A percentile compares a stretch with the other conserved stretches of the same genome.
Evolutionary conservation across 2,888 invertebrate genomes (phyloP).

Genomic region (Sicus ferrugineus): DNA sequence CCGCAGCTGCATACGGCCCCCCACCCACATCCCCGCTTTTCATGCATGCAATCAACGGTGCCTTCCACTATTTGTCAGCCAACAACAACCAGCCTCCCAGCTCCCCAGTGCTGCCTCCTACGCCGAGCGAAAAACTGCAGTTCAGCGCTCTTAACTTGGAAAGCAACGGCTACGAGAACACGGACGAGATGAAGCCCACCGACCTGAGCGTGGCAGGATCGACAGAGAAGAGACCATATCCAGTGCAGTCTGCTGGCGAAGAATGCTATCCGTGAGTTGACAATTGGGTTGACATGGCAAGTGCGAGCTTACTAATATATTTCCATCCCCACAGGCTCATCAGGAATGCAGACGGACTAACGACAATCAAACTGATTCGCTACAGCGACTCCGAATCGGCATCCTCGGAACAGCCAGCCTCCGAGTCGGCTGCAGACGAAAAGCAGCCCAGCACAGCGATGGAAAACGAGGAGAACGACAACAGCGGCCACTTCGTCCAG

Average conservation of each 20-base stretch:
- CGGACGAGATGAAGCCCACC: constrained; percentile 73
- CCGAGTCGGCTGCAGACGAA: constrained; percentile 29
- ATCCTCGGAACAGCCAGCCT: constrained; percentile 33
- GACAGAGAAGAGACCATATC: constrained; percentile 49
- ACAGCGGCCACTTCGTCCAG: constrained; percentile 42
- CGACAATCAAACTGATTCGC: constrained; percentile 64
- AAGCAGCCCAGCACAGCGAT: constrained; percentile 37
- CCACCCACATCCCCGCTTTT: constrained; percentile 63
- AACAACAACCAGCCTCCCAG: constrained; percentile 58
- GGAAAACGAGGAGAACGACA: constrained; percentile 49
- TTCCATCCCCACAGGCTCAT: constrained; percentile 54
- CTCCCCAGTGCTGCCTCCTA: constrained; percentile 56
- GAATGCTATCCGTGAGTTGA: constrained; percentile 64
- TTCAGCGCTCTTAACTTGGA: constrained; percentile 60
- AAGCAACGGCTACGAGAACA: constrained; percentile 56
- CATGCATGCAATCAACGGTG: constrained; percentile 63
- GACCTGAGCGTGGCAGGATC: constrained; percentile 69
- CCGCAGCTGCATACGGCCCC: constrained; percentile 60
- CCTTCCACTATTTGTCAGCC: constrained; percentile 63
- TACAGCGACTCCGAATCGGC: constrained; percentile 52
- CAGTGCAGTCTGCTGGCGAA: constrained; percentile 48
- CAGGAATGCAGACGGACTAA: constrained; percentile 64
- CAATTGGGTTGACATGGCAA: background rate
- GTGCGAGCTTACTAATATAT: background rate
- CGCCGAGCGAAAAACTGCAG: constrained; percentile 59